A percentile compares a stretch with the other conserved stretches of the same genome.
Conservation (phyloP, 2,113 vertebrate genomes). For the Pteronura brasiliensis region DNA sequence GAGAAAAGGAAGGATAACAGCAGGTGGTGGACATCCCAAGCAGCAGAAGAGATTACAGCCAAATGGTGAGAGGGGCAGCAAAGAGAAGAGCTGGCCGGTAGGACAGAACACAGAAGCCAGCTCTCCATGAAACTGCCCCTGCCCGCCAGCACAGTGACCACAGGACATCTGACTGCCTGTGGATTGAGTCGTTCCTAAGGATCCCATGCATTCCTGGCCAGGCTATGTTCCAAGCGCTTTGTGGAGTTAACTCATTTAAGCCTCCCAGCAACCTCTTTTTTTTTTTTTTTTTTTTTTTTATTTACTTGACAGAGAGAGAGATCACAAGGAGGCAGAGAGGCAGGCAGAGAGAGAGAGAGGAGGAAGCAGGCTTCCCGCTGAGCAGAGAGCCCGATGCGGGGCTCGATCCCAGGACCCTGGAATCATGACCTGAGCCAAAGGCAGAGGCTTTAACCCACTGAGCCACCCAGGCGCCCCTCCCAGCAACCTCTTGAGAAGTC, state of each 20-base stretch:
- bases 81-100: not conserved
- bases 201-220: not conserved
- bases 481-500: not conserved
- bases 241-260: not conserved
- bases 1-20: not conserved
- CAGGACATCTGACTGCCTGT: rapidly evolving
- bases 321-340: too few relatives aligned
- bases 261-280: not conserved
- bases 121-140: not conserved
- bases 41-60: not conserved
- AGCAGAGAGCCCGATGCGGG: too few relatives aligned
- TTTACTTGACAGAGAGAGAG: too few relatives aligned
- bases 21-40: not conserved
- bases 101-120: not conserved
- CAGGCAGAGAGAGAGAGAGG: too few relatives aligned
- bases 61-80: not conserved
- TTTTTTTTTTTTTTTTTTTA: too few relatives aligned
- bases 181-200: not conserved
- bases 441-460: too few relatives aligned
- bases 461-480: too few relatives aligned
- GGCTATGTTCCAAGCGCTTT: not conserved
- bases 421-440: too few relatives aligned
- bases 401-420: too few relatives aligned
- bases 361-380: too few relatives aligned
- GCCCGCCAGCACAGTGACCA: not conserved